Evolutionary conservation across 30 jellyfish, hydroid and myxozoan species (phyloP), one percentile per base, ranked within the genome.

Genomic region (Phacellophora camtschatica): DNA sequence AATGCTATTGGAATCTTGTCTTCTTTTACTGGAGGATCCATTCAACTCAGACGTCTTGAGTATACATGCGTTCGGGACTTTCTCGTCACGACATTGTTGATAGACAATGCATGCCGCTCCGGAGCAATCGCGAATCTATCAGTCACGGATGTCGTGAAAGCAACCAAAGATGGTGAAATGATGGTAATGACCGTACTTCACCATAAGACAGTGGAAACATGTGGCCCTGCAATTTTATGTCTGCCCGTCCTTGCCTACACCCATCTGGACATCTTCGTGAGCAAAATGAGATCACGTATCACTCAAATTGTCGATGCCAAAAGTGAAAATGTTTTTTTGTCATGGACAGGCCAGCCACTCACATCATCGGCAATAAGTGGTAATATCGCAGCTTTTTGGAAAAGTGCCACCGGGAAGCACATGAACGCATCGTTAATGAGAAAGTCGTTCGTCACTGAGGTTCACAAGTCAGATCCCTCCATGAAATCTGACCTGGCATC

Each of bases 351-450:
- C 19, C 16, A 4, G 6, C 43, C 71, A 4, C 19, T 8, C 75
- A 8, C n/a, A n/a, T 61, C 75, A 61, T 61, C 61, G 5, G 51
- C 22, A 61, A 24, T 61, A 5, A 8, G 61, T 61, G 75, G 25
- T 11, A 59, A 61, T 59, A 61, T 61, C 25, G 75, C 61, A 9
- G 18, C 75, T 4, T 61, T 61, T 28, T 61, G 75, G 75, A 61
- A 19, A 61, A 24, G 75, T 8, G 75, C 58, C 6, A 24, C 58
- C 19, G 75, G 75, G 16, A 61, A 61, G 58, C 75, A 61, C 28
- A 61, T 61, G 75, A 76, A 45, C 53, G 71, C 89, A 43, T 41
- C 85, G 19, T 31, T 56, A 23, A 68, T 76, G 84, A 34, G 89
- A 41, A 76, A 76, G 48, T 76, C 42, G 32, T 45, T 53, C n/a